phyloP scores from a whole-genome alignment of 2,113 vertebrate species.

The Gadus macrocephalus region DNA sequence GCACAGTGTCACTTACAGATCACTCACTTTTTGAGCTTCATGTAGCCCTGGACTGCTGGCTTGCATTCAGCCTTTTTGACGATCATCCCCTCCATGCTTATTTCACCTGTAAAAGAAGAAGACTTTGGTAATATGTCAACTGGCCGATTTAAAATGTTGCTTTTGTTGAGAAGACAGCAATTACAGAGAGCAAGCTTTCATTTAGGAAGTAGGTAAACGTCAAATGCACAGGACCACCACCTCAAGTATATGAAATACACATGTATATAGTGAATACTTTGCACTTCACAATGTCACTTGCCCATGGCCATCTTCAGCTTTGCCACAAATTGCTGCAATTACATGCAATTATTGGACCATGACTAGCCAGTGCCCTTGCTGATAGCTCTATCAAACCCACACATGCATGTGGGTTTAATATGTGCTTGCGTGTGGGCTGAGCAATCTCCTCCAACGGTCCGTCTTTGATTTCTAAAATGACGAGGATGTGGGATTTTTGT shows the following conservation, averaged over 20 bases:
- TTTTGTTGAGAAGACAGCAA: no score
- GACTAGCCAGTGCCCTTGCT: conserved; percentile 50
- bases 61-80: conserved; percentile 67
- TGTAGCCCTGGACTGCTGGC: conserved; percentile 62
- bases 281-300: no score
- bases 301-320: conserved; percentile 13
- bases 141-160: no score
- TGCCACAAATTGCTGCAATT: conserved; percentile 67
- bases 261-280: neutral
- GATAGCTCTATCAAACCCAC: conserved; percentile 57
- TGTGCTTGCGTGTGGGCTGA: conserved; percentile 15
- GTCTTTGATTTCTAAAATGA: no score
- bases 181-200: no score
- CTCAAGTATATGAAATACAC: neutral
- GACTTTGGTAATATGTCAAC: no score
- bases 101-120: conserved; percentile 47
- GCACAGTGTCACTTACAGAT: neutral
- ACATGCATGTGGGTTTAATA: conserved; percentile 1
- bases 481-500: no score
- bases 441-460: no score
- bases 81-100: conserved; percentile 65
- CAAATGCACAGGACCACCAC: no score
- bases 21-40: conserved; percentile 70
- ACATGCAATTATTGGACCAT: conserved; percentile 68
- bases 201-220: no score